Evolutionary conservation across 30 jellyfish, hydroid and myxozoan genomes (phyloP).

Genomic region (Nemopilema nomurai): DNA sequence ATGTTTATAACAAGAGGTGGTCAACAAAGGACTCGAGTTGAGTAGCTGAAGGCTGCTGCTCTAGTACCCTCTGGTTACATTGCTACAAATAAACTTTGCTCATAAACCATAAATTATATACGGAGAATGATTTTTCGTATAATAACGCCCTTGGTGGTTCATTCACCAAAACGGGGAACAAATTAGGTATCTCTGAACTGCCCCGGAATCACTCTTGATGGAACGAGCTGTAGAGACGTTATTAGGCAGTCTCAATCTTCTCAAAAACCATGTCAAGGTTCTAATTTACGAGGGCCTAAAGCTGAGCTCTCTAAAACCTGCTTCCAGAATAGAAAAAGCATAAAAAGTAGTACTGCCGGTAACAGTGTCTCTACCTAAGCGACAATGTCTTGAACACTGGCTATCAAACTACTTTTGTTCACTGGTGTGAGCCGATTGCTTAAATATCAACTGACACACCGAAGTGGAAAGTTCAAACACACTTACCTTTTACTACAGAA

Average conservation of each 20-base stretch:
- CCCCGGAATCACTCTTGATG: background rate
- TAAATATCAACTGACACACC: background rate
- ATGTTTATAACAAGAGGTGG: constrained; percentile 12
- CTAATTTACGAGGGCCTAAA: background rate
- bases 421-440: background rate
- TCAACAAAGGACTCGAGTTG: constrained; percentile 7
- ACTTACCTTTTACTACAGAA: background rate
- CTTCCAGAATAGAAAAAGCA: constrained; percentile 2
- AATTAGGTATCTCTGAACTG: background rate
- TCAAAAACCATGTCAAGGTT: background rate
- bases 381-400: background rate
- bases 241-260: background rate
- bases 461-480: background rate
- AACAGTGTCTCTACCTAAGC: background rate
- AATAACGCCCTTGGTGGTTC: background rate
- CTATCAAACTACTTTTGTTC: background rate
- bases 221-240: background rate
- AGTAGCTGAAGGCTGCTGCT: background rate
- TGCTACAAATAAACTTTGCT: background rate
- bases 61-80: background rate
- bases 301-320: background rate
- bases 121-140: background rate
- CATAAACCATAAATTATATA: background rate
- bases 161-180: background rate
- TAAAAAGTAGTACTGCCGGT: constrained; percentile 30